A percentile compares a stretch with the other conserved stretches of the same genome.
These are phyloP conservation scores for Aurelia sp. DNA, from an alignment of 30 jellyfish, hydroid and myxozoan species.

Conservation along the genomic window DNA sequence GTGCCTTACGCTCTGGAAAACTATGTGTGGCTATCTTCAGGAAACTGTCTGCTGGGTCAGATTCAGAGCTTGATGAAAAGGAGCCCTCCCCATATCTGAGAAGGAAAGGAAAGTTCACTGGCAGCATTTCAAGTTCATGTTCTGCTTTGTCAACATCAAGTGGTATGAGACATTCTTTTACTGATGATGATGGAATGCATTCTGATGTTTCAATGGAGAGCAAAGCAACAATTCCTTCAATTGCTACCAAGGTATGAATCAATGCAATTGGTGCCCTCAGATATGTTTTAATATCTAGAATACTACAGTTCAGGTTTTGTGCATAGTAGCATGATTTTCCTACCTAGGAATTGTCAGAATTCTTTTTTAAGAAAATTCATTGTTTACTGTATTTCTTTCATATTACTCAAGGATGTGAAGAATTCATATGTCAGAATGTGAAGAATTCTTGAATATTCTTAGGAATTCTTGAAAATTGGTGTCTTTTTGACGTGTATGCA, in stretches of 20 bases:
- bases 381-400: no score
- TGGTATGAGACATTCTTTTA: slow-evolving; percentile 61
- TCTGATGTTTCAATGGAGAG: slow-evolving; percentile 61
- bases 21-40: slow-evolving; percentile 66
- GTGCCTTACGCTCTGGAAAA: slow-evolving; percentile 68
- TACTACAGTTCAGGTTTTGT: no score
- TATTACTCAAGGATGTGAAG: no score
- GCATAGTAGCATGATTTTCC: no score
- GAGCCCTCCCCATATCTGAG: slow-evolving; percentile 42
- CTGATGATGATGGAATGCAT: slow-evolving; percentile 62
- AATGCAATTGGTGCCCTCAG: no score
- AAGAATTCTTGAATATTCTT: no score
- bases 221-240: slow-evolving; percentile 36
- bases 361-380: no score
- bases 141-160: slow-evolving; percentile 75
- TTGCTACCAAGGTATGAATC: slow-evolving; percentile 41
- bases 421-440: no score
- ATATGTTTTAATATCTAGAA: not conserved
- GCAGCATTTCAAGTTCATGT: slow-evolving; percentile 71
- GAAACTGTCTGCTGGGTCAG: slow-evolving; percentile 52
- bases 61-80: slow-evolving; percentile 49
- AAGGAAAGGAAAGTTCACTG: slow-evolving; percentile 35
- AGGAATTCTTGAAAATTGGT: no score
- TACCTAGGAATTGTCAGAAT: no score
- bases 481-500: no score